Percentiles rank a stretch among this genome's conserved stretches.
These are phyloP conservation scores for Hydrozoanthus tunicans DNA, from an alignment of 64 coral and sea anemone genomes.

Conservation along the genomic window DNA sequence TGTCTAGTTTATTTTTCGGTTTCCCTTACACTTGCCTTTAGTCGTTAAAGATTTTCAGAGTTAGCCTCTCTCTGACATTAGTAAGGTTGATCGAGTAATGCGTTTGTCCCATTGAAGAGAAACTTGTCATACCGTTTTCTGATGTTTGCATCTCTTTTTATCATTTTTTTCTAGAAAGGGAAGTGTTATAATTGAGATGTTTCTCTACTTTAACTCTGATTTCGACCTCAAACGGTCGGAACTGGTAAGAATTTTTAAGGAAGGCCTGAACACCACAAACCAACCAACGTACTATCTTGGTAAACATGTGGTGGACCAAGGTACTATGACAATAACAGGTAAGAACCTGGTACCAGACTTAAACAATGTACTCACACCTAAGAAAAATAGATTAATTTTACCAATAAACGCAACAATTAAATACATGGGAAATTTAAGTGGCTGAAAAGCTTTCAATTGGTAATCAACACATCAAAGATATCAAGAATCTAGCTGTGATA, in stretches of 20 bases:
- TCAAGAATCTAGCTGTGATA: too few relatives aligned
- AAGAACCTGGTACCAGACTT: not conserved
- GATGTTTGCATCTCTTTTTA: not conserved
- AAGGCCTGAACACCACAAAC: not conserved
- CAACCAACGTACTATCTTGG: not conserved
- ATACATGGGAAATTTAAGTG: not conserved
- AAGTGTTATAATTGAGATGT: conserved; percentile 45
- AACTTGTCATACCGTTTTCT: not conserved
- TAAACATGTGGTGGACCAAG: not conserved
- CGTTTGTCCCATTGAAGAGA: not conserved
- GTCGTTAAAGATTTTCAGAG: too few relatives aligned
- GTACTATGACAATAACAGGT: conserved; percentile 18
- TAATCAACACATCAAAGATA: too few relatives aligned
- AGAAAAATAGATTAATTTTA: not conserved
- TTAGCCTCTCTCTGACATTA: too few relatives aligned
- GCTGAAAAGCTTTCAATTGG: too few relatives aligned
- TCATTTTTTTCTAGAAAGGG: not conserved
- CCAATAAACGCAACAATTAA: not conserved
- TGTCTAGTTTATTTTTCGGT: too few relatives aligned
- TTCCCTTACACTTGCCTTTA: too few relatives aligned
- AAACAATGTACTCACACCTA: too few relatives aligned
- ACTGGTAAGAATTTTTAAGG: not conserved
- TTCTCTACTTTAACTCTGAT: conserved; percentile 37
- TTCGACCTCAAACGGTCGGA: conserved; percentile 10
- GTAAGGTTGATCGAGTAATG: too few relatives aligned